Conservation (phyloP, 2,113 vertebrate genomes). For the Aphyosemion australe region DNA sequence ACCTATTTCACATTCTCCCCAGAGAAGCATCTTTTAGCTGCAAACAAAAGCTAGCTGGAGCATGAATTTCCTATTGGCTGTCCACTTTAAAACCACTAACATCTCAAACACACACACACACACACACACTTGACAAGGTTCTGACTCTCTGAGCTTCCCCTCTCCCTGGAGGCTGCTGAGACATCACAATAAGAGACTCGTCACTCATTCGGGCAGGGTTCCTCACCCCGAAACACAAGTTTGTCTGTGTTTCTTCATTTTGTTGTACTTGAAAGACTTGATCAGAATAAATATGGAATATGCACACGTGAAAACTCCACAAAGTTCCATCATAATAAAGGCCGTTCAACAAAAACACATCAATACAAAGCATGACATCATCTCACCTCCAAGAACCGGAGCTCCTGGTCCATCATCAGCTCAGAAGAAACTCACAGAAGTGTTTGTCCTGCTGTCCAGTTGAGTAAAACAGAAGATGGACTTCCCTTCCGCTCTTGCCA, state of each 20-base stretch:
- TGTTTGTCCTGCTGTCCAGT: background rate
- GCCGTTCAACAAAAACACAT: background rate
- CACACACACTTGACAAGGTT: conserved; percentile 41
- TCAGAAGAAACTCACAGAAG: conserved; percentile 1
- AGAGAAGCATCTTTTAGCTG: background rate
- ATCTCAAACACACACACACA: conserved; percentile 13
- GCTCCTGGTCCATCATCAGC: conserved; percentile 60
- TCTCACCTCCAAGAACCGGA: conserved; percentile 68
- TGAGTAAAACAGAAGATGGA: background rate
- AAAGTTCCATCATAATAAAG: too few species aligned
- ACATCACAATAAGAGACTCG: conserved; percentile 10
- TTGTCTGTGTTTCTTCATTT: too few species aligned
- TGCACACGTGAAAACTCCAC: background rate
- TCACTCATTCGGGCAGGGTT: conserved; percentile 1
- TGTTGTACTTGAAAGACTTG: background rate
- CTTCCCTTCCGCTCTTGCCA: conserved; percentile 16
- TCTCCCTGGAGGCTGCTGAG: conserved; percentile 25
- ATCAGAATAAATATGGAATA: background rate
- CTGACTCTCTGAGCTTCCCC: conserved; percentile 29
- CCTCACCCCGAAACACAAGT: background rate
- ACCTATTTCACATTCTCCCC: background rate
- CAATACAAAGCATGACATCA: background rate
- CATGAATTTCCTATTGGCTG: background rate
- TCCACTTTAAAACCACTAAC: background rate
- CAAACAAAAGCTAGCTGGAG: background rate